Percentiles rank a stretch among this genome's conserved stretches.
These are phyloP conservation scores for Papilio gigon DNA, from an alignment of 2,888 invertebrate genomes.

Conservation along the genomic window DNA sequence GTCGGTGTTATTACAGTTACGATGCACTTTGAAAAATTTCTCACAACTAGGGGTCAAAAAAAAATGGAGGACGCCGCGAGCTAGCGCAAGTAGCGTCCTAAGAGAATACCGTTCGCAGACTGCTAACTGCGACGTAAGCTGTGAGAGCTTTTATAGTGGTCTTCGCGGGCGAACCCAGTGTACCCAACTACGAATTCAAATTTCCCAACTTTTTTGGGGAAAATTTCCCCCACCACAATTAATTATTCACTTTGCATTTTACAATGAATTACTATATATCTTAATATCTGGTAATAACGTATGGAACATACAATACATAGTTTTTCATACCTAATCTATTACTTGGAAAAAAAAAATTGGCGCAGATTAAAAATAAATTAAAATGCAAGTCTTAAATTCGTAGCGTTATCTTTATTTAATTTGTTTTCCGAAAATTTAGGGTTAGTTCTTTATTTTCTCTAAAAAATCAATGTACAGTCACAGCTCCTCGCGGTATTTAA, in stretches of 20 bases:
- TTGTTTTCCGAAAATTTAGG: too few species aligned
- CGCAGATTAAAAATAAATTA: too few species aligned
- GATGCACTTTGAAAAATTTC: constrained; percentile 9
- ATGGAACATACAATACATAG: too few species aligned
- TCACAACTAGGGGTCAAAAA: background rate
- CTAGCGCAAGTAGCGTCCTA: background rate
- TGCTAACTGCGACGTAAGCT: constrained; percentile 7
- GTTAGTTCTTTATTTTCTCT: too few species aligned
- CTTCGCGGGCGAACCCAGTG: background rate
- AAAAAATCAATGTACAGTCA: too few species aligned
- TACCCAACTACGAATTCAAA: background rate
- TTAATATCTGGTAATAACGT: too few species aligned
- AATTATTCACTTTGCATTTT: too few species aligned
- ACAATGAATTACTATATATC: background rate
- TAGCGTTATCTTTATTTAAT: too few species aligned
- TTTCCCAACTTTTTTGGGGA: constrained; percentile 21
- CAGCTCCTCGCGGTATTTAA: too few species aligned
- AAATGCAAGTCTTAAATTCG: too few species aligned
- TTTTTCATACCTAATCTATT: too few species aligned
- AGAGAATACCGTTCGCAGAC: background rate
- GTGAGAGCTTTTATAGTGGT: constrained; percentile 13
- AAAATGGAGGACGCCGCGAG: background rate
- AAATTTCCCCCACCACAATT: constrained; percentile 7
- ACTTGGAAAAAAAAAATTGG: too few species aligned
- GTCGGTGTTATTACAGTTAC: background rate